Conservation (phyloP, 2,888 invertebrate species). For the Reticulitermes lucifugus region DNA sequence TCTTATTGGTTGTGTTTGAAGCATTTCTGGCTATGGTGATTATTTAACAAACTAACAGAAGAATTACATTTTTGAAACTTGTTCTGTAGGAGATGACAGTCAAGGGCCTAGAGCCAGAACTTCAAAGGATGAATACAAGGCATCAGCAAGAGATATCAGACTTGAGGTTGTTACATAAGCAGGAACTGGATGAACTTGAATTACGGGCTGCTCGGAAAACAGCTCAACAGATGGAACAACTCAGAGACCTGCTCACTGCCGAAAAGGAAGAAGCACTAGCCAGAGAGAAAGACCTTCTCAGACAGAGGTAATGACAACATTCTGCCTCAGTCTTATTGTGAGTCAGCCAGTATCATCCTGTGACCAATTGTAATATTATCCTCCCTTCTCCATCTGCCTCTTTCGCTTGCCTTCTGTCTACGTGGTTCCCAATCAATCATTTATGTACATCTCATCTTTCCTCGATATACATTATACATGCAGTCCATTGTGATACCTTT, state of each 20-base stretch:
- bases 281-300: slow-evolving; percentile 71
- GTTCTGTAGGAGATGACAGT: slow-evolving; percentile 79
- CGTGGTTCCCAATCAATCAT: no score
- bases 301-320: slow-evolving; percentile 64
- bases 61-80: not conserved
- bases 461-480: no score
- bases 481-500: no score
- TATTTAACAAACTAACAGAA: no score
- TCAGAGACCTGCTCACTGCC: slow-evolving; percentile 71
- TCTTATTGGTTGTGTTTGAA: no score
- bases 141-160: slow-evolving; percentile 78
- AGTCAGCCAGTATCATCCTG: no score
- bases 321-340: no score
- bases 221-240: slow-evolving; percentile 71
- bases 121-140: slow-evolving; percentile 80
- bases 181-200: slow-evolving; percentile 74
- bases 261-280: slow-evolving; percentile 73
- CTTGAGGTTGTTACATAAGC: slow-evolving; percentile 74
- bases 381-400: no score
- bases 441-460: no score
- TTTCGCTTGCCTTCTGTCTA: no score
- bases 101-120: slow-evolving; percentile 87
- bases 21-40: no score
- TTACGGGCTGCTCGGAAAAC: slow-evolving; percentile 71
- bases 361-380: no score